A percentile compares a stretch with the other conserved stretches of the same genome.
phyloP scores from a whole-genome alignment of 2,113 vertebrate genomes.

The Mirza zaza region DNA sequence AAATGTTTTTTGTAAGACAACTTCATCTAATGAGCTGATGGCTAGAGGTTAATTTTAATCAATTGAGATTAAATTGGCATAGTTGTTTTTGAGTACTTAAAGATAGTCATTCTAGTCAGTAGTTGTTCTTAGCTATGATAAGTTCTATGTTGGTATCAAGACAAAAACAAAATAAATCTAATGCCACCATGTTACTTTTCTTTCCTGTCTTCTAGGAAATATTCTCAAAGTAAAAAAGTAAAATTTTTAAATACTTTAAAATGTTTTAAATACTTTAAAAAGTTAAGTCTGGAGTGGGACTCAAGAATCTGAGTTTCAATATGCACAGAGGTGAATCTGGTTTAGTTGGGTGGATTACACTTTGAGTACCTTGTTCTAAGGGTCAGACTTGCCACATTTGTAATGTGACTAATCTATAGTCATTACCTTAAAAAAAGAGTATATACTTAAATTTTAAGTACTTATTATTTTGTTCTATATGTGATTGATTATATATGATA shows the following conservation, averaged over 20 bases:
- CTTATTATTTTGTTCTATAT: background rate
- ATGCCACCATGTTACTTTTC: background rate
- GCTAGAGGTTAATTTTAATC: conserved; percentile 33
- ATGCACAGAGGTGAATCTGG: background rate
- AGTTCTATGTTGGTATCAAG: background rate
- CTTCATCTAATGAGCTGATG: background rate
- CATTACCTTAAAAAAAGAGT: background rate
- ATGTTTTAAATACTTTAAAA: too few relatives aligned
- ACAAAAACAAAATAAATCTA: background rate
- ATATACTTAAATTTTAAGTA: background rate
- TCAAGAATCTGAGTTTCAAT: background rate
- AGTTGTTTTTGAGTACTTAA: background rate
- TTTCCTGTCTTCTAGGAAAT: background rate
- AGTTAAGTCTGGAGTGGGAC: background rate
- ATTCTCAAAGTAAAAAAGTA: background rate
- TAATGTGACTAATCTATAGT: background rate
- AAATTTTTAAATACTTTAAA: background rate
- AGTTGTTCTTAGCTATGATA: background rate
- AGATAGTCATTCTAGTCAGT: background rate
- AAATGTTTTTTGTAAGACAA: conserved; percentile 1
- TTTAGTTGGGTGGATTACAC: background rate
- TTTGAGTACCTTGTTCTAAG: background rate
- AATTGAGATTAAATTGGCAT: background rate
- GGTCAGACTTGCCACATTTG: background rate
- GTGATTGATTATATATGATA: background rate